Conservation (phyloP, 2,888 invertebrate genomes). For the Oscheius sp. region DNA sequence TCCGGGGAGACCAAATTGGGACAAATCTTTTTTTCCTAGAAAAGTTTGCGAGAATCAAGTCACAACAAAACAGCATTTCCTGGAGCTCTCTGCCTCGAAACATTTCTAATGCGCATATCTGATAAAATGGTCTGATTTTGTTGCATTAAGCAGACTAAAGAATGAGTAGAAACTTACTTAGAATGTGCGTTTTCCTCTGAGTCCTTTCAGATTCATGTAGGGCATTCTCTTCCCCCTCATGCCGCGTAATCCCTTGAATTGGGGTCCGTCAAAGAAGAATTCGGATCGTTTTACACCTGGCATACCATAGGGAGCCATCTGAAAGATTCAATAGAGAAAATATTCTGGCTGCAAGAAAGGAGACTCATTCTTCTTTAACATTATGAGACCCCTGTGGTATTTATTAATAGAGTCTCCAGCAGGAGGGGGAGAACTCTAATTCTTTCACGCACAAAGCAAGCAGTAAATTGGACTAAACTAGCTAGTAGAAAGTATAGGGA, state of each 20-base stretch:
- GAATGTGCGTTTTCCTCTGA: slow-evolving; percentile 31
- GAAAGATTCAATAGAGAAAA: slow-evolving; percentile 1
- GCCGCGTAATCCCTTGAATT: slow-evolving; percentile 32
- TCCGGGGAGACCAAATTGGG: background rate
- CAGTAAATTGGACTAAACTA: no score
- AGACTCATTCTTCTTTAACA: no score
- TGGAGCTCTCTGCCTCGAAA: background rate
- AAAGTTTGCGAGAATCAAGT: background rate
- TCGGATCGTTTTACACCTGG: slow-evolving; percentile 28
- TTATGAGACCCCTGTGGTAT: no score
- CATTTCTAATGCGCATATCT: slow-evolving; percentile 18
- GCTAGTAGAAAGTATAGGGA: no score
- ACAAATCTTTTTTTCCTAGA: no score
- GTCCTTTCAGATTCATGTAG: slow-evolving; percentile 33
- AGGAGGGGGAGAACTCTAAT: no score
- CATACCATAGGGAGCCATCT: slow-evolving; percentile 20
- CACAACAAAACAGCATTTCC: background rate
- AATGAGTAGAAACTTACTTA: slow-evolving; percentile 13
- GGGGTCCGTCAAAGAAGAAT: slow-evolving; percentile 28
- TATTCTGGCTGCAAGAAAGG: no score
- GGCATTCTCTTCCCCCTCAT: slow-evolving; percentile 33
- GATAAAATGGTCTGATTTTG: background rate
- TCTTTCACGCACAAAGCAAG: no score
- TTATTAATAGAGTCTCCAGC: no score
- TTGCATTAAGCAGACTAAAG: background rate